Base-by-base conservation (phyloP, 2,797 vertebrate species). In the Diglossa cyanea region DNA sequence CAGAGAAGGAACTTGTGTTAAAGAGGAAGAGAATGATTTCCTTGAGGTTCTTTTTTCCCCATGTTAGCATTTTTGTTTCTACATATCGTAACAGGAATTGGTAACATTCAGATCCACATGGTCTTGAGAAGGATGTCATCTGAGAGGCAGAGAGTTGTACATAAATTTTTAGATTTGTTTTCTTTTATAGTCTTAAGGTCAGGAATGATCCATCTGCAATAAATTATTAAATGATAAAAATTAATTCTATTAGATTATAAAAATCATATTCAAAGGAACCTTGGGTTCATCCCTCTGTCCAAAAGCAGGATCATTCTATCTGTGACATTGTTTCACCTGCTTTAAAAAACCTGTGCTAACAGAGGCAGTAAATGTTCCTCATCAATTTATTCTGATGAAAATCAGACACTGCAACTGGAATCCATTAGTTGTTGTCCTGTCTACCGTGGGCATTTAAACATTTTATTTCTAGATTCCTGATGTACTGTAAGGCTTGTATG, bases 21-120 rank as follows among this genome's bases (percentile, higher is more conserved):
- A 94, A 94, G 60, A 90, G 93, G 79, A 95, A 94, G 84, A 84
- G 44, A 50, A 40, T 77, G 2, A 68, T 92, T 93, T 95, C 13
- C 39, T 79, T 88, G 88, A 90, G 83, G 81, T 80, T 86, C 39
- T 82, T 87, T 86, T 82, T 91, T 82, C 45, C 45, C 65, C 55
- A 33, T 90, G 65, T 88, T 75, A 94, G 42, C 67, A 30, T 83
- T 83, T 88, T 92, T 86, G n/a, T 78, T 92, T 91, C 78, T 77
- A 19, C 58, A 53, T 74, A 88, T 75, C 86, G 63, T 67, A 91
- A 85, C 88, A 93, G 81, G 81, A 95, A 94, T 85, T 86, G 72
- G 51, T 84, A 80, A 73, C 50, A 80, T 92, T 91, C 71, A 82
- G 45, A 90, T 95, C 76, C 86, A 5, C 33, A 21, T 57, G 90